Conservation (phyloP, 2,888 invertebrate species). For the Deilephila porcellus region DNA sequence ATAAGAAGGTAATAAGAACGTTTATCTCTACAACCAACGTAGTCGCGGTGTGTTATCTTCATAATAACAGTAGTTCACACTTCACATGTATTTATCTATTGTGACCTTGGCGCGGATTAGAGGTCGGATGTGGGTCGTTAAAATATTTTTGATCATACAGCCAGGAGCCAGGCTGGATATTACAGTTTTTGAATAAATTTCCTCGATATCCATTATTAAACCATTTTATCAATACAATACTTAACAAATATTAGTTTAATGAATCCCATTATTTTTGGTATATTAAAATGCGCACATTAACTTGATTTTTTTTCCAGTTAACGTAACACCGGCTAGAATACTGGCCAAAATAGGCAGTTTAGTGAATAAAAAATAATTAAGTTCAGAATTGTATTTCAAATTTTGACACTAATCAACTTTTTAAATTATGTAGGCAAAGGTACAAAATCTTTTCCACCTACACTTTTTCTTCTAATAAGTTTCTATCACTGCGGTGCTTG, state of each 20-base stretch:
- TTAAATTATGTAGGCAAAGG: neutral
- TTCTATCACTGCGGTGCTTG: neutral
- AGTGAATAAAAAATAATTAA: neutral
- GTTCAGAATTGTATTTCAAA: neutral
- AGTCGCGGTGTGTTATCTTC: slow-evolving; percentile 30
- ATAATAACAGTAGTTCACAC: slow-evolving; percentile 45
- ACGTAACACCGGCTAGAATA: neutral
- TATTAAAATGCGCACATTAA: neutral
- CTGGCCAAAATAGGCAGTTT: neutral
- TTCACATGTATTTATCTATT: slow-evolving; percentile 56
- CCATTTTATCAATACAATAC: neutral
- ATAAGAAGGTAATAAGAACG: slow-evolving; percentile 73
- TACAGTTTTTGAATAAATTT: neutral
- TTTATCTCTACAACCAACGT: slow-evolving; percentile 46
- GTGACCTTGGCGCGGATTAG: slow-evolving; percentile 66
- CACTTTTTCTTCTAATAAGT: neutral
- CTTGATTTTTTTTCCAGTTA: neutral
- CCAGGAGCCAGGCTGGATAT: neutral
- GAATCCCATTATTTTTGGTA: too few relatives aligned
- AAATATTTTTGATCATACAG: slow-evolving; percentile 2
- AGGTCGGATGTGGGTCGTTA: slow-evolving; percentile 55
- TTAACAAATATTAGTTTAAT: neutral
- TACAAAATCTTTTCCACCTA: neutral
- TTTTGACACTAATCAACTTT: neutral
- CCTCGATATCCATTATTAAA: neutral